These are phyloP conservation scores for Campylorhamphus procurvoides DNA, from an alignment of 2,113 vertebrate species.

Conservation along the genomic window DNA sequence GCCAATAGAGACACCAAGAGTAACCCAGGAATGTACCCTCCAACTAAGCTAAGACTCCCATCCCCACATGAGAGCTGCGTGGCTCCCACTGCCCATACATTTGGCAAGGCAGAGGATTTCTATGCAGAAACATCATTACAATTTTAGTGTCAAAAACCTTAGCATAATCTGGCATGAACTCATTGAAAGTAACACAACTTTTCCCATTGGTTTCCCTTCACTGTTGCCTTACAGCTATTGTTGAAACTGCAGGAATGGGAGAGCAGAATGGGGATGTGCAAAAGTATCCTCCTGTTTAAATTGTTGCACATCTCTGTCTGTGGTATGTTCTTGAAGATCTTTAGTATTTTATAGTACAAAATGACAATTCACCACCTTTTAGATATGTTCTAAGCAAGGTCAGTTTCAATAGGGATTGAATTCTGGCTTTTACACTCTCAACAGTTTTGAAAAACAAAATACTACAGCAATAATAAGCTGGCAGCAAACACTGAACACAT, in stretches of 20 bases:
- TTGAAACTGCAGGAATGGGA: background rate
- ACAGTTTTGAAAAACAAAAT: background rate
- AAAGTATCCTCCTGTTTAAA: background rate
- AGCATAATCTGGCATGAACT: background rate
- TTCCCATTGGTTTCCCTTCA: background rate
- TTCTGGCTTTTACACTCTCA: background rate
- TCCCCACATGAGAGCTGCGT: background rate
- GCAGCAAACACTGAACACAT: background rate
- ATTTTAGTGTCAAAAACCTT: background rate
- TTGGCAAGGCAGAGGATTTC: background rate
- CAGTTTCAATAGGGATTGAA: background rate
- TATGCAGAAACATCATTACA: background rate
- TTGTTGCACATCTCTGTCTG: background rate
- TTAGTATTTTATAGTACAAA: background rate
- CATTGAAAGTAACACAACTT: background rate
- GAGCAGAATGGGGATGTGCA: background rate
- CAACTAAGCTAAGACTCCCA: background rate
- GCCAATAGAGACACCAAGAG: background rate
- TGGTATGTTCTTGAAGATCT: background rate
- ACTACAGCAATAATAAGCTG: background rate
- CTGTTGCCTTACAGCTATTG: background rate
- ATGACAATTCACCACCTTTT: background rate
- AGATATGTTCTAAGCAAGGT: background rate
- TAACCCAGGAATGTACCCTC: no score
- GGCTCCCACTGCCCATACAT: background rate